Evolutionary conservation across 2,113 vertebrate genomes (phyloP).

Genomic region (Baryphthengus martii): DNA sequence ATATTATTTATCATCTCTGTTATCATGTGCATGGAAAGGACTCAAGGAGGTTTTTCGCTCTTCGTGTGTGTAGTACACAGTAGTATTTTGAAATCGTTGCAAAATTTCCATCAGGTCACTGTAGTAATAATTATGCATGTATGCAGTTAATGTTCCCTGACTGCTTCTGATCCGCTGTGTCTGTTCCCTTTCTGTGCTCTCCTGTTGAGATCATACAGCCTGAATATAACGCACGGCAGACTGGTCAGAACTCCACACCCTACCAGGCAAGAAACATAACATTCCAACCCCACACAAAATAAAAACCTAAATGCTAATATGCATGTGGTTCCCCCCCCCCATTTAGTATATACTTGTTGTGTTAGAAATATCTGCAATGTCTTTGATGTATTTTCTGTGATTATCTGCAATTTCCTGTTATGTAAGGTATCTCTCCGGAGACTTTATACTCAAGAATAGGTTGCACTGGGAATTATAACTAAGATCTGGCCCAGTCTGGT

Average conservation of each 20-base stretch:
- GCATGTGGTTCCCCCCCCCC: background rate
- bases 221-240: background rate
- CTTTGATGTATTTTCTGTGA: conserved; percentile 46
- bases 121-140: conserved; percentile 47
- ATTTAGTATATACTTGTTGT: background rate
- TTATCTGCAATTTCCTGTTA: conserved; percentile 67
- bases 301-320: background rate
- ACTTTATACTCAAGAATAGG: conserved; percentile 58
- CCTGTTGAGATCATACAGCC: conserved; percentile 52
- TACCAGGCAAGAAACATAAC: too few relatives aligned
- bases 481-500: conserved; percentile 33
- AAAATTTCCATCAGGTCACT: conserved; percentile 48
- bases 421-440: conserved; percentile 55
- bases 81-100: conserved; percentile 4
- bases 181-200: conserved; percentile 35
- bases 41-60: background rate
- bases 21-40: background rate
- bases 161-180: background rate
- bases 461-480: conserved; percentile 51
- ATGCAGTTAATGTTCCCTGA: conserved; percentile 65
- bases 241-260: background rate
- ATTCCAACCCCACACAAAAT: background rate
- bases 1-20: background rate
- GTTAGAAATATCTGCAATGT: conserved; percentile 39
- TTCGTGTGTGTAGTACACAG: background rate